Percentiles rank a stretch among this genome's conserved stretches.
These are phyloP conservation scores for Sinopyrophorus schimmeli DNA, from an alignment of 2,888 invertebrate genomes.

Conservation along the genomic window DNA sequence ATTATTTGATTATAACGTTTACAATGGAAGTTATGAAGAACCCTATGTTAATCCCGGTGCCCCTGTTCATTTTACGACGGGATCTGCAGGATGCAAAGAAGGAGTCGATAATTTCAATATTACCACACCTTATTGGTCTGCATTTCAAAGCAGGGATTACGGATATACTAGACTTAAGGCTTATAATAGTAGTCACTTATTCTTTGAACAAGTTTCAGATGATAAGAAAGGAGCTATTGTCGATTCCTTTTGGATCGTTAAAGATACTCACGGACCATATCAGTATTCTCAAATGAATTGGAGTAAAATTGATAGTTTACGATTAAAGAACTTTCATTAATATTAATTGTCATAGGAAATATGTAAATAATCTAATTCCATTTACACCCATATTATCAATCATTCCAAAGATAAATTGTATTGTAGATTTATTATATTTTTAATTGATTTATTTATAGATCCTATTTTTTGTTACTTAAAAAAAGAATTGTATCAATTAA, in stretches of 20 bases:
- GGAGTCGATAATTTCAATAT: conserved; percentile 67
- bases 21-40: conserved; percentile 66
- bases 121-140: conserved; percentile 74
- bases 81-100: conserved; percentile 87
- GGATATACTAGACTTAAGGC: conserved; percentile 86
- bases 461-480: neutral
- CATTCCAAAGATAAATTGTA: conserved; percentile 11
- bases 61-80: conserved; percentile 89
- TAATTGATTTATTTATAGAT: conserved; percentile 1
- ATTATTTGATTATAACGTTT: conserved; percentile 78
- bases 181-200: conserved; percentile 81
- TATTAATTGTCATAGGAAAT: conserved; percentile 11
- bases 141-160: conserved; percentile 84
- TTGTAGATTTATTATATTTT: neutral
- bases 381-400: neutral
- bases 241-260: conserved; percentile 70
- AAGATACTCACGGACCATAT: conserved; percentile 58
- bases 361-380: conserved; percentile 4
- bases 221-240: conserved; percentile 69
- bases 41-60: conserved; percentile 76
- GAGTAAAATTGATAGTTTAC: conserved; percentile 42
- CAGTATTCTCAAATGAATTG: conserved; percentile 51
- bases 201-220: conserved; percentile 85
- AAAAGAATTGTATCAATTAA: neutral
- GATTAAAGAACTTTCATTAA: conserved; percentile 23